A percentile compares a stretch with the other conserved stretches of the same genome.
phyloP scores from a whole-genome alignment of 2,888 invertebrate species.

The Drosophila antonietae region DNA sequence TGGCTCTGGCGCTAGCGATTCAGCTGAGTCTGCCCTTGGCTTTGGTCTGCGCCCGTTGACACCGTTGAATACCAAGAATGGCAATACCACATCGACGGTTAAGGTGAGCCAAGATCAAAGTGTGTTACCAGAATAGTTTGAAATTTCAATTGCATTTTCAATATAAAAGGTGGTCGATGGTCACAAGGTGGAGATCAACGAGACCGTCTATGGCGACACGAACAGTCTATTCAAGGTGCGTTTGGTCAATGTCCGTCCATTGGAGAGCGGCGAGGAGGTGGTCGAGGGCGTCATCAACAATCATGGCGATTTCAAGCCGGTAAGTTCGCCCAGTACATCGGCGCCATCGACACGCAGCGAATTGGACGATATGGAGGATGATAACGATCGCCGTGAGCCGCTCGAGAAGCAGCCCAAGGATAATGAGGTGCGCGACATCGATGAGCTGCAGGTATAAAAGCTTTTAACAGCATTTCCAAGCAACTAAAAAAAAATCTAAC shows the following conservation, averaged over 20 bases:
- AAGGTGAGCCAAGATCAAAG: slow-evolving; percentile 74
- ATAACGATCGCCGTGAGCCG: slow-evolving; percentile 70
- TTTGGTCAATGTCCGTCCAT: slow-evolving; percentile 85
- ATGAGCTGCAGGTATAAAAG: slow-evolving; percentile 83
- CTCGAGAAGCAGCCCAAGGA: slow-evolving; percentile 72
- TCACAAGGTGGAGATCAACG: slow-evolving; percentile 86
- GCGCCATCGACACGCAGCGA: slow-evolving; percentile 45
- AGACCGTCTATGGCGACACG: slow-evolving; percentile 85
- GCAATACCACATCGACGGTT: slow-evolving; percentile 84
- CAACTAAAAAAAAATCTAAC: slow-evolving; percentile 60
- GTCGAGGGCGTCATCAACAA: slow-evolving; percentile 59
- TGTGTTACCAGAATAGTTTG: not conserved
- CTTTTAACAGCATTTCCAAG: slow-evolving; percentile 32
- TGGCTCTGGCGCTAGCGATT: slow-evolving; percentile 36
- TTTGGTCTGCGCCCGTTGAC: slow-evolving; percentile 50
- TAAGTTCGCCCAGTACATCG: slow-evolving; percentile 47
- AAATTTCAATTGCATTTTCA: slow-evolving; percentile 1
- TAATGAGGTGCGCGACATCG: slow-evolving; percentile 82
- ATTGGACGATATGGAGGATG: slow-evolving; percentile 70
- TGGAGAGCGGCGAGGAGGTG: slow-evolving; percentile 81
- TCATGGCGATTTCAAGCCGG: slow-evolving; percentile 38
- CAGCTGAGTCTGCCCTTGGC: slow-evolving; percentile 34
- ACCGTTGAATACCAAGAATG: slow-evolving; percentile 72
- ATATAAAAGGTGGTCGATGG: slow-evolving; percentile 85
- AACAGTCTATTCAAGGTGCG: slow-evolving; percentile 85